Evolutionary conservation across 2,113 vertebrate species (phyloP).

Genomic region (Oncorhynchus masou): DNA sequence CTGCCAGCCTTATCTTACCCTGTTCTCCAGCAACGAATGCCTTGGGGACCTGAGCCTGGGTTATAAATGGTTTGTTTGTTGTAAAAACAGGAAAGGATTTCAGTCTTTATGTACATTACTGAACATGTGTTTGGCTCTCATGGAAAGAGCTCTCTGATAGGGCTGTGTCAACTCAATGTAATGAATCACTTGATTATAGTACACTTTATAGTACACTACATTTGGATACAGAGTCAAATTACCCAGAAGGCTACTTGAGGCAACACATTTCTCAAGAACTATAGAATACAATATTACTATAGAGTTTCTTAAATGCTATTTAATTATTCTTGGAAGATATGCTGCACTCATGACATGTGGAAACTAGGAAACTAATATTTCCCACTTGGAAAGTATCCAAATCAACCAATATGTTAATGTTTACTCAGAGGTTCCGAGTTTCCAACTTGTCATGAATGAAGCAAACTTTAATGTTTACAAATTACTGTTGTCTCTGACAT

Average conservation of each 20-base stretch:
- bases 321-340: not conserved
- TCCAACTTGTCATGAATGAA: too few species aligned
- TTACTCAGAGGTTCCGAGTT: too few species aligned
- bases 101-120: not conserved
- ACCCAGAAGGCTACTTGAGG: not conserved
- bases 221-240: not conserved
- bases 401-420: too few species aligned
- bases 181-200: not conserved
- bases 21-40: slow-evolving; percentile 1
- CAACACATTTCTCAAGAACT: not conserved
- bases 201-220: not conserved
- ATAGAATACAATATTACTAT: not conserved
- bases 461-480: too few species aligned
- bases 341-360: too few species aligned
- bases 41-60: slow-evolving; percentile 5
- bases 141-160: slow-evolving; percentile 7
- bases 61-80: slow-evolving; percentile 37
- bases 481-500: too few species aligned
- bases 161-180: slow-evolving; percentile 4
- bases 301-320: not conserved
- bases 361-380: too few species aligned
- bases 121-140: not conserved
- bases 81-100: slow-evolving; percentile 40
- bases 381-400: too few species aligned
- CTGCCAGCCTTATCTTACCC: not conserved